Conservation (phyloP, 1,140 invertebrate species). For the Papilio machaon region DNA sequence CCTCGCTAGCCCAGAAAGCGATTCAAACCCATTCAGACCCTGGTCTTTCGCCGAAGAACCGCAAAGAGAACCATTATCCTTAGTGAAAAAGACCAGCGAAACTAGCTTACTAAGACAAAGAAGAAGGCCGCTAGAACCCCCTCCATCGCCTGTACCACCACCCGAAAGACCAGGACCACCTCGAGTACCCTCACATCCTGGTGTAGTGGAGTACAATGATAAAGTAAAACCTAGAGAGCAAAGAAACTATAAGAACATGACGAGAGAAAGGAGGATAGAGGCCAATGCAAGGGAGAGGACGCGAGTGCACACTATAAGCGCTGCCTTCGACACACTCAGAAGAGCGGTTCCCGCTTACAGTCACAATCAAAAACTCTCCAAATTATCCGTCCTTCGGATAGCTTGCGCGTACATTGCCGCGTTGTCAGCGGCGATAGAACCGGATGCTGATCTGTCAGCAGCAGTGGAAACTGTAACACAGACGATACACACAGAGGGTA, state of each 20-base stretch:
- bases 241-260: conserved; percentile 98
- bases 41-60: conserved; percentile 78
- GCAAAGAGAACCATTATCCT: conserved; percentile 64
- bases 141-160: conserved; percentile 54
- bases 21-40: conserved; percentile 75
- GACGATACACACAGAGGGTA: conserved; percentile 96
- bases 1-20: conserved; percentile 65
- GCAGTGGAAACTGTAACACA: conserved; percentile 93
- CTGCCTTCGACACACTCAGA: conserved; percentile 95
- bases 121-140: conserved; percentile 62
- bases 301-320: conserved; percentile 96
- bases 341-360: conserved; percentile 94
- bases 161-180: conserved; percentile 65
- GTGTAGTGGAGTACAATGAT: conserved; percentile 68
- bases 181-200: conserved; percentile 83
- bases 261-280: conserved; percentile 93
- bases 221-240: conserved; percentile 84
- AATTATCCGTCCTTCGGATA: conserved; percentile 94
- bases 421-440: conserved; percentile 86
- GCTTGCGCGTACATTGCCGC: conserved; percentile 96
- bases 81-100: conserved; percentile 67
- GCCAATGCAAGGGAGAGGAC: conserved; percentile 96
- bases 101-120: conserved; percentile 69
- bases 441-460: conserved; percentile 85
- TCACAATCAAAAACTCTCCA: conserved; percentile 96